Evolutionary conservation across 2,797 vertebrate species (phyloP).

Genomic region (Anniella stebbinsi): DNA sequence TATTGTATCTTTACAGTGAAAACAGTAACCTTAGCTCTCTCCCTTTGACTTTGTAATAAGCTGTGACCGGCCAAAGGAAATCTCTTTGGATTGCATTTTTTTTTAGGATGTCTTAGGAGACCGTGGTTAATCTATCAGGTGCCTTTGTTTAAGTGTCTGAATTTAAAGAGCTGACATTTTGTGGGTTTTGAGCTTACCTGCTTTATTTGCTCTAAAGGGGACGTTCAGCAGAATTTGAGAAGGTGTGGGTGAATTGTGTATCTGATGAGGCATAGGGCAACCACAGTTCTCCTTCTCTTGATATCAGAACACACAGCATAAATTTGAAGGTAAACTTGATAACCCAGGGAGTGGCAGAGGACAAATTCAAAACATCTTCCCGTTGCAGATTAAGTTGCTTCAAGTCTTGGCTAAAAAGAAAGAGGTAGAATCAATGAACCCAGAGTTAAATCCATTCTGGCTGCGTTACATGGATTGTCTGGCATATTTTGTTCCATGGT

Average conservation of each 20-base stretch:
- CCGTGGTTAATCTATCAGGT: constrained; percentile 71
- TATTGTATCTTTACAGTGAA: constrained; percentile 62
- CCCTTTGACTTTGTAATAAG: constrained; percentile 69
- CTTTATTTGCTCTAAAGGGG: constrained; percentile 77
- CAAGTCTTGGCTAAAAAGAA: constrained; percentile 41
- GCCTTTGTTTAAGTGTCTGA: constrained; percentile 66
- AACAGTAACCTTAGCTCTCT: constrained; percentile 60
- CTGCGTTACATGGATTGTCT: too few relatives aligned
- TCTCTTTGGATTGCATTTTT: constrained; percentile 47
- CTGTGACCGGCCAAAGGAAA: constrained; percentile 50
- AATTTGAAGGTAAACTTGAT: not conserved
- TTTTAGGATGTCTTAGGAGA: constrained; percentile 54
- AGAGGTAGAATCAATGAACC: constrained; percentile 18
- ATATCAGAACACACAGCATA: constrained; percentile 48
- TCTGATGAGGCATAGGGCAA: constrained; percentile 54
- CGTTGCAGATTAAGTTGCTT: constrained; percentile 58
- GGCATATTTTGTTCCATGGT: too few relatives aligned
- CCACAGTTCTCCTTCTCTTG: constrained; percentile 44
- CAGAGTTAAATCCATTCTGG: not conserved
- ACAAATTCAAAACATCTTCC: constrained; percentile 24
- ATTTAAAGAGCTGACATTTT: constrained; percentile 73
- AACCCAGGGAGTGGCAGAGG: not conserved
- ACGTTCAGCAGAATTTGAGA: constrained; percentile 79
- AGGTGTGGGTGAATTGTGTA: constrained; percentile 59
- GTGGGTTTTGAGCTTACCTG: constrained; percentile 73